Conservation (phyloP, 2,888 invertebrate genomes). For the Strigamia maritima region DNA sequence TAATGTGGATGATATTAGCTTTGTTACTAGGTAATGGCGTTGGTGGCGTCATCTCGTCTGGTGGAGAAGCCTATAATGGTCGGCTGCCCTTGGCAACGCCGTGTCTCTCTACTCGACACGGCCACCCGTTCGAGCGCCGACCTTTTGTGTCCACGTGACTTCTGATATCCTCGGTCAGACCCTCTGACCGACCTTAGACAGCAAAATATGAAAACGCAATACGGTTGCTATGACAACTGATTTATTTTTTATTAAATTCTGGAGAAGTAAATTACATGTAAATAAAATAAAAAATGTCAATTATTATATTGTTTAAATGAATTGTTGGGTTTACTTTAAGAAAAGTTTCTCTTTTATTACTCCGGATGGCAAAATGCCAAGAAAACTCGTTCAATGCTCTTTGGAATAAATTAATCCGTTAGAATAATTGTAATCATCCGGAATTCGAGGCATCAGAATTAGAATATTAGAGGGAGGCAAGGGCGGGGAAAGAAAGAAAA, state of each 20-base stretch:
- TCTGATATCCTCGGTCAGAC: conserved; percentile 9
- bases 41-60: conserved; percentile 34
- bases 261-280: too few species aligned
- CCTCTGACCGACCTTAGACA: not conserved
- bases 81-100: conserved; percentile 33
- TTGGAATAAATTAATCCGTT: conserved; percentile 20
- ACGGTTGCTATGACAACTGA: too few species aligned
- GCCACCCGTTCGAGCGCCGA: conserved; percentile 6
- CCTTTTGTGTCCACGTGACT: conserved; percentile 17
- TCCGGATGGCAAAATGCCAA: not conserved
- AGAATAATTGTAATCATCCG: conserved; percentile 31
- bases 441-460: conserved; percentile 30
- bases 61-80: conserved; percentile 35
- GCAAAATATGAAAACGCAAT: not conserved
- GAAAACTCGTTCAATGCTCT: conserved; percentile 9
- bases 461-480: conserved; percentile 15
- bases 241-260: not conserved
- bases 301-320: not conserved
- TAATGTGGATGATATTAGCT: conserved; percentile 22
- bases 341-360: conserved; percentile 3
- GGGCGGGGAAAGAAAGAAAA: not conserved
- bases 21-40: conserved; percentile 31
- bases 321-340: conserved; percentile 9
- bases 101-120: not conserved
- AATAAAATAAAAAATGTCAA: too few species aligned